Evolutionary conservation across 1,140 invertebrate species (phyloP), one percentile per base, ranked within the genome.

Genomic region (Pseudomyrmex gracilis): DNA sequence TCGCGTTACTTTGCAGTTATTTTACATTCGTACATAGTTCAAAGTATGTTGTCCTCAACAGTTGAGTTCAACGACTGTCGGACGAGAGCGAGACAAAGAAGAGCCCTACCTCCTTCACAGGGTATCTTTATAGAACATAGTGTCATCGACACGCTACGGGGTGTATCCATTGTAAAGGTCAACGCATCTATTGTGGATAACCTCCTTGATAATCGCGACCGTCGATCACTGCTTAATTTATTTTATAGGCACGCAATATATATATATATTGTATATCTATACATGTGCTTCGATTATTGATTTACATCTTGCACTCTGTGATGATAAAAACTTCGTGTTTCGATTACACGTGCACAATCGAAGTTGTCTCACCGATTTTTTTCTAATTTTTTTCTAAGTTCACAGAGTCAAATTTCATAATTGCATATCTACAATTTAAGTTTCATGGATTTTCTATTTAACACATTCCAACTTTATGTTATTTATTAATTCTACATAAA

Each of bases 131-230:
- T 91, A 90, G 90, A 91, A 87, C 90, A 87, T 82, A 82, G 87
- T 90, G 90, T 92, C 90, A 90, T 90, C 87, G 91, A 91, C 91
- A 90, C 86, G 82, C 83, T 63, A 71, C 77, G 77, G 85, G 84
- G 84, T 90, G 85, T 88, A 86, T 87, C 86, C 86, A 90, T 92
- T 90, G 91, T 86, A 92, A 91, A 92, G 91, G 91, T 92, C 92
- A 91, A 90, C 85, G 87, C 86, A 90, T 89, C 90, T 91, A 92
- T 90, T 88, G 91, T 73, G 90, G 89, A 91, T 90, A 91, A 92
- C 87, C 90, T 92, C 89, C 87, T 85, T 86, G 87, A 43, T 34
- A 74, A 53, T 66, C 77, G 49, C 12, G 55, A 13, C 58, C 53
- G 34, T 73, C 51, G 78, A 74, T 49, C 43, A 60, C 47, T 70